A percentile compares a stretch with the other conserved stretches of the same genome.
Conservation (phyloP, 2,113 vertebrate genomes). For the Pogonocichla stellata region DNA sequence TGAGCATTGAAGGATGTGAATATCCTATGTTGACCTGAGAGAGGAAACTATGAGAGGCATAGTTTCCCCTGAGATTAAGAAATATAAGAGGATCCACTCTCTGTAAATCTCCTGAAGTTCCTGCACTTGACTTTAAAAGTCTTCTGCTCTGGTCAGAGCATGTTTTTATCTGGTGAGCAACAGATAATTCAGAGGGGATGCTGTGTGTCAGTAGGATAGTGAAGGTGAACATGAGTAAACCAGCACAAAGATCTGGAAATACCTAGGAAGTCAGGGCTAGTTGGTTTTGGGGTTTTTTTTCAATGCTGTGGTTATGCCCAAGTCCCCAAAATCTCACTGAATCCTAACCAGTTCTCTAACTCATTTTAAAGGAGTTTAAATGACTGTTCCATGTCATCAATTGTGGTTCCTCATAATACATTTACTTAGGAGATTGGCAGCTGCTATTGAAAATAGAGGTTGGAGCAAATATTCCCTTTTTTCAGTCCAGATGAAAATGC, state of each 20-base stretch:
- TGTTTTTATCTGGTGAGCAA: background rate
- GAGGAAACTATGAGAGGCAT: background rate
- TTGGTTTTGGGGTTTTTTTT: background rate
- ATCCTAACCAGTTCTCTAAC: background rate
- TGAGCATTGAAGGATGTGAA: background rate
- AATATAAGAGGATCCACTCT: background rate
- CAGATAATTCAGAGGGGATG: background rate
- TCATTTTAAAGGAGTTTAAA: background rate
- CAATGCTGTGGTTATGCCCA: background rate
- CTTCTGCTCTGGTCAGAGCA: background rate
- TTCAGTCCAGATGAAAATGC: background rate
- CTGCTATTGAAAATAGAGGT: background rate
- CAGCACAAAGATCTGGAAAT: background rate
- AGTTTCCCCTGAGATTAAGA: background rate
- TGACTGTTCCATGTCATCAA: background rate
- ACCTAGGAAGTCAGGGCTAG: background rate
- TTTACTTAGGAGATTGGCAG: background rate
- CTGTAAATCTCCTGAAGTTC: background rate
- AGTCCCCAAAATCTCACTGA: background rate
- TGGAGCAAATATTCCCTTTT: background rate
- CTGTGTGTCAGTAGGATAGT: background rate
- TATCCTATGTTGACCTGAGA: background rate
- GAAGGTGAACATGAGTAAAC: rapidly evolving
- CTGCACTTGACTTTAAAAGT: background rate
- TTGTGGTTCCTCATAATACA: background rate